Base-by-base conservation (phyloP, 2,888 invertebrate genomes). In the Leptodirus hochenwartii region DNA sequence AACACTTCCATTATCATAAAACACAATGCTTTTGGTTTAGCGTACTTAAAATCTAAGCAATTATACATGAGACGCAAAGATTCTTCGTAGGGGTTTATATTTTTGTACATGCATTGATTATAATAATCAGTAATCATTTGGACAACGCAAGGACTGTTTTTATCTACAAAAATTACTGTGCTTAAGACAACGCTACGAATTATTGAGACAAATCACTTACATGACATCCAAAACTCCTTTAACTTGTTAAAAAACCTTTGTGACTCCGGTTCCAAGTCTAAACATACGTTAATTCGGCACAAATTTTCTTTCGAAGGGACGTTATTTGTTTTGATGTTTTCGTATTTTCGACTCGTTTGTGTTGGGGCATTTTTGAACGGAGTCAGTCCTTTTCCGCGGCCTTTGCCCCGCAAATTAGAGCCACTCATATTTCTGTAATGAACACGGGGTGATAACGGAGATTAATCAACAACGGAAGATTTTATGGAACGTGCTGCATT, bases 61-160 rank as follows among this genome's bases (percentile, higher is more conserved):
- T 69, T 69, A 33, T 67, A 61, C 31, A 70, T 51, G 39, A 75
- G 60, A 34, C 62, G 50, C 32, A 76, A 48, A 15, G 61, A 61
- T 34, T 67, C 57, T 41, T 65, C 58, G 45, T 65, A 72, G 3
- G 73, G 68, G 49, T 76, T 69, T n/a, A n/a, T n/a, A n/a, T n/a
- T n/a, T n/a, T n/a, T n/a, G n/a, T n/a, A n/a, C 34, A 59, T 57
- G 15, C 45, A 46, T 4, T 35, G 33, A 26, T 43, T 44, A 32
- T 52, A 56, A 39, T 51, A 48, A 6, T 46, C 40, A 20, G 50
- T 46, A 8, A 59, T 37, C 42, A 49, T 51, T 27, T 45, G 46
- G 12, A 48, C 41, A 9, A 58, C 51, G 13, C 46, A 47, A 3
- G 50, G 49, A 38, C 56, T 54, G 36, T 47, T 53, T 38, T 56